Evolutionary conservation across 2,113 vertebrate species (phyloP), one percentile per base, ranked within the genome.

Genomic region (Phoxinus phoxinus): DNA sequence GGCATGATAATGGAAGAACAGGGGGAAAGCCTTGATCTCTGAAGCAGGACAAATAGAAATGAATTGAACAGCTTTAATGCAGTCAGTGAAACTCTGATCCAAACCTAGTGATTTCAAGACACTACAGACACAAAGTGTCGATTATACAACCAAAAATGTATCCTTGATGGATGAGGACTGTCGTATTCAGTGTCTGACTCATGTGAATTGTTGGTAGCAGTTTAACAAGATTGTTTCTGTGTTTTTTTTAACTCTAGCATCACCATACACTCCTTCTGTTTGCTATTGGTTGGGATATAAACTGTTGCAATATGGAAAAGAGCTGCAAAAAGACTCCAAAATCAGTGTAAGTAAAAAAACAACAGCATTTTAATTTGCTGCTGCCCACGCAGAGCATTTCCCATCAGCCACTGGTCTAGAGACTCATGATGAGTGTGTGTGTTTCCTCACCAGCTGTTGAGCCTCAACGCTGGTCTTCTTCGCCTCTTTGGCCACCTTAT

Each of bases 401-500:
- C 17, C 65, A 69, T 35, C 30, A 69, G 17, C 21, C 65, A 10
- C 30, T 69, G 65, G 8, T 37, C 17, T 2, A 71, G 67, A 1
- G 8, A 44, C 59, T 3, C 71, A 6, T 10, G n/a, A 35, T 35
- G 74, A 76, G 81, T 63, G 73, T 83, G 74, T 78, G 89, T 85
- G 87, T 35, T 35, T 77, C 73, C 96, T 96, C 92, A 99, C 98
- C 97, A 93, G 92, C 84, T 93, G 87, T 85, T 96, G 93, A 3
- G 98, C 97, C 89, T 98, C 96, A 1, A 91, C 93, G 2, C 96
- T 97, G 53, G 92, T 93, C 90, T 91, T 94, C 87, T 94, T 98
- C 27, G 97, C 97, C 86, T 95, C 93, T 90, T 93, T 95, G 37
- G 98, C 97, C 87, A 97, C 92, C 88, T 92, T 96, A 91, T 99